Evolutionary conservation across 2,797 vertebrate genomes (phyloP).

Genomic region (Coregonus sp.): DNA sequence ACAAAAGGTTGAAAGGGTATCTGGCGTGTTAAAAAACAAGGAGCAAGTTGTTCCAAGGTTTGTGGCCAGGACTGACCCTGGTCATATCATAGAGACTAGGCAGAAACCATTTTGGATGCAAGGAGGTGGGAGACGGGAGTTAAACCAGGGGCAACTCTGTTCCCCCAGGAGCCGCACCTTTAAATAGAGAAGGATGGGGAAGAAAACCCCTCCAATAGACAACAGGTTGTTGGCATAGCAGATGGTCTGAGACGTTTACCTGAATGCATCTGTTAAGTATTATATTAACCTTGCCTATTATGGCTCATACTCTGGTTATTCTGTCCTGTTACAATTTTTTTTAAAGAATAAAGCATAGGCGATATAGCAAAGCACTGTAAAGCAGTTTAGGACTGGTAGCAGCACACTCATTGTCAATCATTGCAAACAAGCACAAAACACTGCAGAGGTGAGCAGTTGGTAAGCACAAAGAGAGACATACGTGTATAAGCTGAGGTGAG

Average conservation of each 20-base stretch:
- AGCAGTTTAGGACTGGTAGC: slow-evolving; percentile 25
- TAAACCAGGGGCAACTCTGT: background rate
- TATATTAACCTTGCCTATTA: slow-evolving; percentile 30
- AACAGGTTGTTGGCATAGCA: slow-evolving; percentile 71
- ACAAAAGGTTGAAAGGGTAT: slow-evolving; percentile 51
- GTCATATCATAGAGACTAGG: slow-evolving; percentile 26
- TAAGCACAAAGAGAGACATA: slow-evolving; percentile 44
- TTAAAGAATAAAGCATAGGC: slow-evolving; percentile 1
- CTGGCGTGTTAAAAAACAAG: slow-evolving; percentile 48
- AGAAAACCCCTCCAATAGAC: slow-evolving; percentile 13
- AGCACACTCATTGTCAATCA: slow-evolving; percentile 44
- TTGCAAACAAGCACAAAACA: slow-evolving; percentile 25
- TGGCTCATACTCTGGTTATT: slow-evolving; percentile 58
- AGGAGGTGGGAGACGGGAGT: background rate
- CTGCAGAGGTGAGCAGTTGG: slow-evolving; percentile 51
- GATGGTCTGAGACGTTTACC: slow-evolving; percentile 27
- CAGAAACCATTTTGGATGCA: slow-evolving; percentile 40
- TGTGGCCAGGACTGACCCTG: slow-evolving; percentile 47
- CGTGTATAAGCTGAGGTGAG: slow-evolving; percentile 50
- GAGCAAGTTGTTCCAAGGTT: slow-evolving; percentile 40
- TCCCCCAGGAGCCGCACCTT: background rate
- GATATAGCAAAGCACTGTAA: slow-evolving; percentile 43
- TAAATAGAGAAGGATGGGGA: background rate
- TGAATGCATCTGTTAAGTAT: background rate
- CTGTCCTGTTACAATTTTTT: slow-evolving; percentile 49